phyloP scores from a whole-genome alignment of 2,888 invertebrate species.

The Mactromeris polynyma region DNA sequence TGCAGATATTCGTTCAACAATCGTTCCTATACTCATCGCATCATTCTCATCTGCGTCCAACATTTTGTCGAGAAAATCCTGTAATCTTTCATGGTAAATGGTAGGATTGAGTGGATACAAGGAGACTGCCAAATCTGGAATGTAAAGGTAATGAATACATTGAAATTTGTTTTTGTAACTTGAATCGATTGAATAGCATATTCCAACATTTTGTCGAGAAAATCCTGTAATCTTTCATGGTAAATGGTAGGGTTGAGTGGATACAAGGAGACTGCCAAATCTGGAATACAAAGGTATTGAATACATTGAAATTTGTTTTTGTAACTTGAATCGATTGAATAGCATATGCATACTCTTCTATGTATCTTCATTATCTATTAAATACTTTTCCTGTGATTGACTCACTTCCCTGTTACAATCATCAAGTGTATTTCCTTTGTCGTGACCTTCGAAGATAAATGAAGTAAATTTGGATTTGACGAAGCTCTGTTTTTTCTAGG shows the following conservation, averaged over 20 bases:
- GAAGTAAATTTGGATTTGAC: too few relatives aligned
- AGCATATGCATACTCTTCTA: too few relatives aligned
- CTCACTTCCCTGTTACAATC: too few relatives aligned
- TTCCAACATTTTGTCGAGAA: slow-evolving; percentile 67
- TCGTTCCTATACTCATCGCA: slow-evolving; percentile 36
- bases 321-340: background rate
- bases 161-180: background rate
- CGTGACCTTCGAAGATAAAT: too few relatives aligned
- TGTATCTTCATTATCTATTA: too few relatives aligned
- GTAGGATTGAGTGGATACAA: slow-evolving; percentile 64
- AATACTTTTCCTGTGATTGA: too few relatives aligned
- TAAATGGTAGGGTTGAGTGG: slow-evolving; percentile 61
- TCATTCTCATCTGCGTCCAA: slow-evolving; percentile 56
- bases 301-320: too few relatives aligned
- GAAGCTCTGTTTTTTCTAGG: too few relatives aligned
- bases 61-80: slow-evolving; percentile 61
- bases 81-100: slow-evolving; percentile 59
- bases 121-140: slow-evolving; percentile 58
- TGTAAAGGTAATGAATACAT: background rate
- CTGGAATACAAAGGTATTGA: slow-evolving; percentile 52
- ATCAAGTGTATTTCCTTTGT: too few relatives aligned
- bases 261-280: slow-evolving; percentile 53
- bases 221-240: slow-evolving; percentile 53
- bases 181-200: background rate
- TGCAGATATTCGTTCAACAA: slow-evolving; percentile 65